phyloP scores from a whole-genome alignment of 2,113 vertebrate genomes.

The Danio rerio region DNA sequence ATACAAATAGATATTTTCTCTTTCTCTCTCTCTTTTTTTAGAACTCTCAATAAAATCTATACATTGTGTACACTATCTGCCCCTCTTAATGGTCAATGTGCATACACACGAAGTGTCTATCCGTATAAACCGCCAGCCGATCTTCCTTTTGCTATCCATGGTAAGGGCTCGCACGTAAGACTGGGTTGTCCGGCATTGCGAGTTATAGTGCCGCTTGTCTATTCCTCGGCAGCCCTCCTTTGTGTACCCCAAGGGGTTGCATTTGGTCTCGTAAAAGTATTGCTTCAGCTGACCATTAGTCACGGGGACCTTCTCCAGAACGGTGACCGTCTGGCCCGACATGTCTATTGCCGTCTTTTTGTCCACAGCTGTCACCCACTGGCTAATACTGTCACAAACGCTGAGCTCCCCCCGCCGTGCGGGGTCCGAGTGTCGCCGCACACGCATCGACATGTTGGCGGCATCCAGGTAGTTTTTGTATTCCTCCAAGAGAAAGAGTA shows the following conservation, averaged over 20 bases:
- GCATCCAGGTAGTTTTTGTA: conserved; percentile 99
- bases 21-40: conserved; percentile 83
- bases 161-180: conserved; percentile 98
- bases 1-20: conserved; percentile 99
- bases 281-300: conserved; percentile 99
- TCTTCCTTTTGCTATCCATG: conserved; percentile 99
- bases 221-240: conserved; percentile 99
- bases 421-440: conserved; percentile 96
- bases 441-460: conserved; percentile 99
- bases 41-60: conserved; percentile 99
- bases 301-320: conserved; percentile 97
- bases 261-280: conserved; percentile 99
- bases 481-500: conserved; percentile 99
- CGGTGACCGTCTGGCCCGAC: conserved; percentile 96
- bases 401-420: conserved; percentile 96
- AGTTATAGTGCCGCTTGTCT: conserved; percentile 99
- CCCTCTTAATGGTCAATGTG: conserved; percentile 99
- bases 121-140: conserved; percentile 99
- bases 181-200: conserved; percentile 99
- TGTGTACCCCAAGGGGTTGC: conserved; percentile 97
- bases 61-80: conserved; percentile 98
- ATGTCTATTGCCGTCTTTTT: conserved; percentile 99
- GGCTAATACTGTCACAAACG: conserved; percentile 98
- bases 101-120: conserved; percentile 99
- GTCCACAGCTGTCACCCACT: conserved; percentile 98